A percentile compares a stretch with the other conserved stretches of the same genome.
Evolutionary conservation across 2,888 invertebrate species (phyloP).

Genomic region (Napeogenes inachia): DNA sequence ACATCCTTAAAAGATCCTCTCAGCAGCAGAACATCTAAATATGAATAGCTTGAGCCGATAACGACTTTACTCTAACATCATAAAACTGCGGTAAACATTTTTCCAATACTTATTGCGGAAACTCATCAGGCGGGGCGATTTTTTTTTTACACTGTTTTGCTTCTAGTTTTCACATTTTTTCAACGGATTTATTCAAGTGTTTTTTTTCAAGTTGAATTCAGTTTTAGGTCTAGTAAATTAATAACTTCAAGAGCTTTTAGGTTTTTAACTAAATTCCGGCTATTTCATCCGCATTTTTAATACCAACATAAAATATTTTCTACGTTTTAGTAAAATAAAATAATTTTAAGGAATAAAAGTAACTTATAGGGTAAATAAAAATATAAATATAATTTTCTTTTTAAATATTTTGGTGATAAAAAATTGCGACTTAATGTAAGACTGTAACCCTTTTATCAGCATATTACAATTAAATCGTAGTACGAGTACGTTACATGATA

Average conservation of each 20-base stretch:
- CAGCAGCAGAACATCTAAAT: constrained; percentile 12
- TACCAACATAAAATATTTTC: background rate
- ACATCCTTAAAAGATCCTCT: constrained; percentile 3
- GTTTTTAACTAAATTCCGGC: background rate
- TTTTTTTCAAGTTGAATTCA: background rate
- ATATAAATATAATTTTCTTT: too few species aligned
- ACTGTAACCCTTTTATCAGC: background rate
- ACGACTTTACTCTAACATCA: constrained; percentile 40
- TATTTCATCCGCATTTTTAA: background rate
- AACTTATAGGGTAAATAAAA: too few species aligned
- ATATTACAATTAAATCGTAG: background rate
- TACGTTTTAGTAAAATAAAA: background rate
- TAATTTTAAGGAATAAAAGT: too few species aligned
- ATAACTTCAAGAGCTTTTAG: background rate
- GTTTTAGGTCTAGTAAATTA: background rate
- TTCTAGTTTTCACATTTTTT: background rate
- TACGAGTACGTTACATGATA: background rate
- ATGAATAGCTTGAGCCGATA: constrained; percentile 20
- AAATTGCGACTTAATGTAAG: background rate
- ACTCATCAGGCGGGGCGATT: constrained; percentile 28
- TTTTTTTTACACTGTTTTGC: constrained; percentile 11
- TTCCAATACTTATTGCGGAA: constrained; percentile 56
- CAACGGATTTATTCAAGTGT: background rate
- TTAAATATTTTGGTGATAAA: background rate
- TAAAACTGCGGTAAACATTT: constrained; percentile 55